Percentiles rank a stretch among this genome's conserved stretches.
These are phyloP conservation scores for Oppia nitens DNA, from an alignment of 1,140 invertebrate species.

Conservation along the genomic window DNA sequence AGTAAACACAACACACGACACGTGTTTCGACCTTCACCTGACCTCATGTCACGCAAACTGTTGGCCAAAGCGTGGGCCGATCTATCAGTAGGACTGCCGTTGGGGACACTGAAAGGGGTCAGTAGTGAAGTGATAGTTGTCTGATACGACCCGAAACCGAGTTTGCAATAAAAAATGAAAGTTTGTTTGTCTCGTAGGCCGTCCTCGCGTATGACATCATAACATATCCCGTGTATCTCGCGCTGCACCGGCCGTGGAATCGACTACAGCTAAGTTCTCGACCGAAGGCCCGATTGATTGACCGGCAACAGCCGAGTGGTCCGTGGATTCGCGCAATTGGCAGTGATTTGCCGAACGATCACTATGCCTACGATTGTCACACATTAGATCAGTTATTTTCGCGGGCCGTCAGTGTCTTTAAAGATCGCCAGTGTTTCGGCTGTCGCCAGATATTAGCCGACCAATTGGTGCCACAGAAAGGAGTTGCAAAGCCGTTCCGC, in stretches of 20 bases:
- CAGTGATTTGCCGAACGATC: neutral
- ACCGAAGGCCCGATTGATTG: neutral
- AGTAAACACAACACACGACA: no score
- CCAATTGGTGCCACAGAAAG: constrained; percentile 80
- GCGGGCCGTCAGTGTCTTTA: constrained; percentile 48
- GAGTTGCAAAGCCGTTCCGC: constrained; percentile 85
- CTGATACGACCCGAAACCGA: no score
- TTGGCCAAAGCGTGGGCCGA: no score
- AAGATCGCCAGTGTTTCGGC: constrained; percentile 52
- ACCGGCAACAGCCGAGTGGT: neutral
- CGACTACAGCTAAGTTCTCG: constrained; percentile 16
- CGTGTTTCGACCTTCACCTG: no score
- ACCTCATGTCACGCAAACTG: no score
- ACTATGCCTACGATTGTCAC: constrained; percentile 42
- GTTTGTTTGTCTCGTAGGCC: no score
- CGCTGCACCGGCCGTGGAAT: constrained; percentile 72
- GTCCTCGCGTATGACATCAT: constrained; percentile 81
- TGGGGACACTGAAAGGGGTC: no score
- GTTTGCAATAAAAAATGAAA: no score
- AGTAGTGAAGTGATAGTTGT: no score
- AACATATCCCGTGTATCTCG: constrained; percentile 70
- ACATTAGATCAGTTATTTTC: constrained; percentile 72
- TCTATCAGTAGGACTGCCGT: no score
- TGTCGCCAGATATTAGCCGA: constrained; percentile 75
- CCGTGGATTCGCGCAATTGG: constrained; percentile 2